Base-by-base conservation (phyloP, 1,140 invertebrate species). In the Apis mellifera region DNA sequence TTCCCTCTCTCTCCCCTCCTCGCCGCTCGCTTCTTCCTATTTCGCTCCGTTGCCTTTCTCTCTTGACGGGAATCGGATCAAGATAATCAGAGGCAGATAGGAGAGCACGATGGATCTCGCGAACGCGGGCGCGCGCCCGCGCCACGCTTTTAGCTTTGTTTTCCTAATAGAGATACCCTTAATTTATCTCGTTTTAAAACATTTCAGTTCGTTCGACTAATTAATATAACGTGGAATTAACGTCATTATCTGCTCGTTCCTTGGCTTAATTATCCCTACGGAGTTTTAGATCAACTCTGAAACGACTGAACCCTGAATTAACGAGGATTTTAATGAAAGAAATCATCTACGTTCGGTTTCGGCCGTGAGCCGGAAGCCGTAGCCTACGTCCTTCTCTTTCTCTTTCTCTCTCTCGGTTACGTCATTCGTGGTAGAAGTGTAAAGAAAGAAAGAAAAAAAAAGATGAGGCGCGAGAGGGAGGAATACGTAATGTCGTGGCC, bases 301-400 rank as follows among this genome's bases (percentile, higher is more conserved):
- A 21, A 59, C 57, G 48, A 3, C 42, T 13, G 57, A 52, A 42
- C 55, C n/a, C 59, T 19, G 13, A 13, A 9, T 66, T 26, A 74
- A 69, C 42, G 72, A 79, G 78, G 32, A 78, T 76, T 84, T 87
- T 81, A 82, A 86, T 84, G 78, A 82, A 87, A 78, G 79, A 42
- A 42, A 42, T 42, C 32, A 42, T 0, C 32, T 42, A 0, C 32
- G 32, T 59, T 42, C 32, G 74, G 60, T 62, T 69, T 84, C 64
- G 68, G 52, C 26, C 32, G 32, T 42, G 48, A 87, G 62, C 83
- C 90, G 90, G 91, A 92, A 92, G 89, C 86, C 70, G 60, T 17
- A 50, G 32, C 32, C 32, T 32, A 2, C 15, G 76, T 42, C 21
- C 66, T 80, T 55, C 54, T 64, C 50, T 32, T 26, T 60, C 32